Conservation (phyloP, 2,888 invertebrate species). For the Tipula vernalis region DNA sequence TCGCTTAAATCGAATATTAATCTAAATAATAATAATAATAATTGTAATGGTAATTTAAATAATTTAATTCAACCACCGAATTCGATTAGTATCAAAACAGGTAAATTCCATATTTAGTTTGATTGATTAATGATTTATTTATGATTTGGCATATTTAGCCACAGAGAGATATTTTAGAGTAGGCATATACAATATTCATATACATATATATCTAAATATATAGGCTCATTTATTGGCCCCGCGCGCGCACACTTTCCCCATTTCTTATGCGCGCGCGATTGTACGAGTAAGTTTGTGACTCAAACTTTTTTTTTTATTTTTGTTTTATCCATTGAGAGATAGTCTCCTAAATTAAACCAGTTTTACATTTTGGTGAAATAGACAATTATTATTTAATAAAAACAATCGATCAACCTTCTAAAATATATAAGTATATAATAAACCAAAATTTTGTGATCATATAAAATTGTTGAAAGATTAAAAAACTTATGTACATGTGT, state of each 20-base stretch:
- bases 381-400: not conserved
- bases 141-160: not conserved
- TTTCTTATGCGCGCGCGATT: not conserved
- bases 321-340: not conserved
- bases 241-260: not conserved
- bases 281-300: not conserved
- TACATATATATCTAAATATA: too few species aligned
- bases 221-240: not conserved
- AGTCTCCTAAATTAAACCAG: not conserved
- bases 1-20: not conserved
- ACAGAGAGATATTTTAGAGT: not conserved
- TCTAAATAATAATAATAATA: conserved; percentile 10
- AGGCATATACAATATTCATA: not conserved
- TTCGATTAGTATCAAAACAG: conserved; percentile 13
- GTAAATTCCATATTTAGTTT: conserved; percentile 13
- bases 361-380: not conserved
- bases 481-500: not conserved
- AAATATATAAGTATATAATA: not conserved
- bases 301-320: not conserved
- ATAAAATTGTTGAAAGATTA: not conserved
- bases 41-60: conserved; percentile 6
- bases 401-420: not conserved
- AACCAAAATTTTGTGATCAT: not conserved
- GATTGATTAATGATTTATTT: not conserved
- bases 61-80: conserved; percentile 11